Base-by-base conservation (phyloP, 2,888 invertebrate genomes). In the Priocnemis perturbator region DNA sequence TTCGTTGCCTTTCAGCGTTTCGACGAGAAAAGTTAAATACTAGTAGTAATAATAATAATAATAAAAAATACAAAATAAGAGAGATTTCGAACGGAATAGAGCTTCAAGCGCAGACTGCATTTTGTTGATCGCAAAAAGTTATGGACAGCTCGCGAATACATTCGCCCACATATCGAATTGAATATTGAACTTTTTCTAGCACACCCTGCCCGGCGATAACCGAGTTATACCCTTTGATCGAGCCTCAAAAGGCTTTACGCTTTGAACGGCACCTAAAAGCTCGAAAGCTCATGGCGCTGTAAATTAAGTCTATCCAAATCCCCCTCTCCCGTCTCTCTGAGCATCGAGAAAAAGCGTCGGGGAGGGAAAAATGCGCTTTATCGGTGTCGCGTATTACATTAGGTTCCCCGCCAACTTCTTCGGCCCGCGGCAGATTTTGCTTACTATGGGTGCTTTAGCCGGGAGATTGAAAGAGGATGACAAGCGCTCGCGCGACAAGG, bases 381-480 rank as follows among this genome's bases (percentile, higher is more conserved):
- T 47, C 21, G 55, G n/a, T 21, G 61, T 37, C 23, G 47, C 62
- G 55, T 64, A 67, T 62, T 63, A 68, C 65, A 78, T 75, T 72
- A 75, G 55, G 72, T 59, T 44, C 23, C 19, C 60, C 64, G 59
- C 64, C 65, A 52, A 55, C 65, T 64, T 69, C 69, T 67, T n/a
- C 50, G 17, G 17, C 50, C 17, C 2, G 11, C 19, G 67, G 78
- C 60, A 69, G 75, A 67, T 66, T 69, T 69, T 62, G 66, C 71
- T 58, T 53, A 61, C 63, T 57, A 44, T 58, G 50, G 44, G 64
- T 53, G 47, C 65, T 26, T 69, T 48, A 61, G 57, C 61, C 62
- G 9, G n/a, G 50, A 47, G 67, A 68, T 72, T 73, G 66, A 75
- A 70, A 77, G 67, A 37, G 37, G 37, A 55, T 14, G 55, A 55